Evolutionary conservation across 2,888 invertebrate genomes (phyloP).

Genomic region (Rhagium mordax): DNA sequence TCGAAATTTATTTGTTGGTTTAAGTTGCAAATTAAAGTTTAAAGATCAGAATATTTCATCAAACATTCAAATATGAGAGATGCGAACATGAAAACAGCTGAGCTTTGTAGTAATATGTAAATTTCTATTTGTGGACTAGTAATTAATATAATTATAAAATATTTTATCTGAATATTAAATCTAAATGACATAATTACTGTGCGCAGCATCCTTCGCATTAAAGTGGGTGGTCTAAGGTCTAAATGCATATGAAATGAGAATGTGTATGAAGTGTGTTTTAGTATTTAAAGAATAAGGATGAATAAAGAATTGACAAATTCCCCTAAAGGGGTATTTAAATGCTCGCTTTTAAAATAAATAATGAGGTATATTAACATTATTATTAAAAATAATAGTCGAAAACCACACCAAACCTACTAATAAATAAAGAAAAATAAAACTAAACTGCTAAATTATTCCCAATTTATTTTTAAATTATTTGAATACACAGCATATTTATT

Average conservation of each 20-base stretch:
- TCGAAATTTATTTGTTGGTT: no score
- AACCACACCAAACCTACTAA: no score
- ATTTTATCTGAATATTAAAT: conserved; percentile 58
- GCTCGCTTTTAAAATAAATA: no score
- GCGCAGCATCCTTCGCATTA: conserved; percentile 42
- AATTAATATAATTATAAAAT: conserved; percentile 57
- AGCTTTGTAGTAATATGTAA: conserved; percentile 46
- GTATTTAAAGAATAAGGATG: neutral
- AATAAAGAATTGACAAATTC: neutral
- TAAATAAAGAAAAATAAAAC: no score
- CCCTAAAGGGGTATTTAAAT: neutral
- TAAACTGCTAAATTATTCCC: no score
- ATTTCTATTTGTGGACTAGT: conserved; percentile 40
- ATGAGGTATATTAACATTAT: no score
- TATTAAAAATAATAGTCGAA: no score
- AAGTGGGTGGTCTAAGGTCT: conserved; percentile 56
- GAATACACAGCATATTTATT: no score
- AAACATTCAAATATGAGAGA: no score
- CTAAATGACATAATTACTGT: conserved; percentile 62
- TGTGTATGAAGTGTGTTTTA: conserved; percentile 7
- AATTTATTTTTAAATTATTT: no score
- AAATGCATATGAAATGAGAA: conserved; percentile 16
- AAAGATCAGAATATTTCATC: neutral
- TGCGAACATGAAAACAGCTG: neutral
- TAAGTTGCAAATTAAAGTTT: neutral